These are phyloP conservation scores for Oreochromis grahami DNA, from an alignment of 2,797 vertebrate genomes.

Conservation along the genomic window DNA sequence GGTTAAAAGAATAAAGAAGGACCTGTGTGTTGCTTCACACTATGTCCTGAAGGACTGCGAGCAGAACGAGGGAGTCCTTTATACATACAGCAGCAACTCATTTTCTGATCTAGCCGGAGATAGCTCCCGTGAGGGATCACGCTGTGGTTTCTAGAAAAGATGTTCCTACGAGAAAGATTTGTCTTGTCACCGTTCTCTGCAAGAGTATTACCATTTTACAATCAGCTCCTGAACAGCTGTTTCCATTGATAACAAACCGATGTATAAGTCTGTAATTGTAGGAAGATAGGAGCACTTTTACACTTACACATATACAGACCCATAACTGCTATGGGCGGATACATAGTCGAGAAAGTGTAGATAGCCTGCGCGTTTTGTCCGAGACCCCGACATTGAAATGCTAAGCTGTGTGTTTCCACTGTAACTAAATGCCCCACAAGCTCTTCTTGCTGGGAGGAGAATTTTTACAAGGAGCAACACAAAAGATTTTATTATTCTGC, in stretches of 20 bases:
- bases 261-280: constrained; percentile 47
- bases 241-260: constrained; percentile 62
- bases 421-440: constrained; percentile 28
- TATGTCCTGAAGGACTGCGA: constrained; percentile 2
- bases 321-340: background rate
- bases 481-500: constrained; percentile 53
- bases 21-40: background rate
- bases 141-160: constrained; percentile 39
- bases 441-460: constrained; percentile 27
- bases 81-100: constrained; percentile 20
- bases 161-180: constrained; percentile 34
- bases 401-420: background rate
- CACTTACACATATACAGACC: background rate
- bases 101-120: constrained; percentile 40
- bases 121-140: constrained; percentile 10
- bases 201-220: constrained; percentile 55
- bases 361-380: constrained; percentile 30
- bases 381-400: constrained; percentile 1
- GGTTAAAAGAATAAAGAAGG: background rate
- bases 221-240: constrained; percentile 48
- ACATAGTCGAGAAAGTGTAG: background rate
- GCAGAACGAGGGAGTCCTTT: constrained; percentile 11
- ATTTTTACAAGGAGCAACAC: constrained; percentile 54
- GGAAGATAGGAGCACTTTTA: constrained; percentile 19
- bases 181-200: constrained; percentile 49